Percentiles rank a stretch among this genome's conserved stretches.
phyloP scores from a whole-genome alignment of 37 sponge, comb jelly and placozoan species.

The Halichondria panicea region DNA sequence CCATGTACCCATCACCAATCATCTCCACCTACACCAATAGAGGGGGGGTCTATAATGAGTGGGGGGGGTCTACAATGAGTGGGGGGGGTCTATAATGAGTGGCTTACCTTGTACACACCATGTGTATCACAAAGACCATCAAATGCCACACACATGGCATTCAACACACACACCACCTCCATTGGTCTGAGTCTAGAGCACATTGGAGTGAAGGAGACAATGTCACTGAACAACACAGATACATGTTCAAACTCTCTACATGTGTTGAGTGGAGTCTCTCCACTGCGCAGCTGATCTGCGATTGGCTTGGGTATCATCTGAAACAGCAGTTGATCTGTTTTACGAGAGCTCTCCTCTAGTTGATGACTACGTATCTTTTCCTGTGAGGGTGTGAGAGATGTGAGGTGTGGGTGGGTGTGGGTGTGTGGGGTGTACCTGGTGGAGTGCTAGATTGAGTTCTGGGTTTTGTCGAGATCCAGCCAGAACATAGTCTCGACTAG shows the following conservation, averaged over 20 bases:
- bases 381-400: slow-evolving; percentile 25
- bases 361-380: slow-evolving; percentile 54
- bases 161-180: slow-evolving; percentile 72
- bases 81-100: not conserved
- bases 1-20: slow-evolving; percentile 92
- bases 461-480: slow-evolving; percentile 64
- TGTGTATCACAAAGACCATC: slow-evolving; percentile 74
- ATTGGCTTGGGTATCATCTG: slow-evolving; percentile 77
- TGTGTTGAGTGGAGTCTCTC: slow-evolving; percentile 62
- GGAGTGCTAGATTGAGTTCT: slow-evolving; percentile 55
- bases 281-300: slow-evolving; percentile 68
- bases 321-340: slow-evolving; percentile 74
- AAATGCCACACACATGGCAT: slow-evolving; percentile 73
- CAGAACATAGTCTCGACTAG: slow-evolving; percentile 63
- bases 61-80: not conserved
- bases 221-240: slow-evolving; percentile 78
- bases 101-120: slow-evolving; percentile 73
- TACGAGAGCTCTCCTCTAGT: slow-evolving; percentile 55
- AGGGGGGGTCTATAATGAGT: not conserved
- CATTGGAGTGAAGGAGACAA: slow-evolving; percentile 88
- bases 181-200: slow-evolving; percentile 61
- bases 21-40: slow-evolving; percentile 63
- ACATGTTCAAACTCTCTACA: slow-evolving; percentile 59
- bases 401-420: slow-evolving; percentile 1
- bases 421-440: slow-evolving; percentile 40